Percentiles rank a stretch among this genome's conserved stretches.
Conservation (phyloP, 2,113 vertebrate genomes). For the Siniperca chuatsi region DNA sequence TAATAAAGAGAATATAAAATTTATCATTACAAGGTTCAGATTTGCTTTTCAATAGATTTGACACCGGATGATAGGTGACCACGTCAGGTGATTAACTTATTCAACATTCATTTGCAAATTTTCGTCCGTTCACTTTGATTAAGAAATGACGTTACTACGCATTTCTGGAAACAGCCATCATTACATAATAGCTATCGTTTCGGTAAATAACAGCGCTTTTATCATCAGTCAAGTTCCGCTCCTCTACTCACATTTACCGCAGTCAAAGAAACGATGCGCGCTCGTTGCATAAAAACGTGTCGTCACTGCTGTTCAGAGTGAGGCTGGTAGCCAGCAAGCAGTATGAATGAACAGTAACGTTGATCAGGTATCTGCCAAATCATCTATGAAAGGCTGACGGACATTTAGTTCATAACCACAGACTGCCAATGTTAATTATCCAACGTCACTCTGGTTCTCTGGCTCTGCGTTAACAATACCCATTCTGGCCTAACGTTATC, state of each 20-base stretch:
- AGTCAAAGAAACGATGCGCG: neutral
- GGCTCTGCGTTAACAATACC: too few relatives aligned
- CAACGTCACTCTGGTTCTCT: too few relatives aligned
- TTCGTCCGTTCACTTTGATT: neutral
- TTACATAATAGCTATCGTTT: neutral
- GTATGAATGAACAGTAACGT: neutral
- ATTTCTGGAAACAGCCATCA: neutral
- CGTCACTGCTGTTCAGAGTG: neutral
- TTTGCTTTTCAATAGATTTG: neutral
- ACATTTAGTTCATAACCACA: neutral
- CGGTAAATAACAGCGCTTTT: neutral
- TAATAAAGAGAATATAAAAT: too few relatives aligned
- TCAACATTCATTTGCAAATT: neutral
- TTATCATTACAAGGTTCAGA: neutral
- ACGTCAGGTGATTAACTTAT: neutral
- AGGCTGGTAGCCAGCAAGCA: too few relatives aligned
- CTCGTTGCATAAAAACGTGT: conserved; percentile 1
- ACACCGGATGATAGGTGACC: neutral
- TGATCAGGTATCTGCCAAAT: neutral
- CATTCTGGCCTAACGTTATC: neutral
- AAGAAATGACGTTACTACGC: neutral
- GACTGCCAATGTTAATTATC: neutral
- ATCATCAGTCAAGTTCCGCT: neutral
- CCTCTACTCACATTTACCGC: neutral
- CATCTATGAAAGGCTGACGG: neutral